phyloP scores from a whole-genome alignment of 2,113 vertebrate genomes.

The Pagrus major region DNA sequence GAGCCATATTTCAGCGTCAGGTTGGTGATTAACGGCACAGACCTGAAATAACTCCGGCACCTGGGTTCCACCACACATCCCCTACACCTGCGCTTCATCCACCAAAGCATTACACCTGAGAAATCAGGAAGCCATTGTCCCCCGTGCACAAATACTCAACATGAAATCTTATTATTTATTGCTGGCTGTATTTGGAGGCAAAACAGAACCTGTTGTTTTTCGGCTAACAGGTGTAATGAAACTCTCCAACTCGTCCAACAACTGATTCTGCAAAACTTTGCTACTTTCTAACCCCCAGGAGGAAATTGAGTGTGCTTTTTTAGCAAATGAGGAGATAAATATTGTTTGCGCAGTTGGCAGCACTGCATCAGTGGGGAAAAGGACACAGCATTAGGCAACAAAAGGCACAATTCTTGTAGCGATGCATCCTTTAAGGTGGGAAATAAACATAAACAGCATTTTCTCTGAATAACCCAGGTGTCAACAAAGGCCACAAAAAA shows the following conservation, averaged over 20 bases:
- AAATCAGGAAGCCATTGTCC: slow-evolving; percentile 75
- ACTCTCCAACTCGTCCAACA: slow-evolving; percentile 48
- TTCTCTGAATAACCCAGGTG: slow-evolving; percentile 40
- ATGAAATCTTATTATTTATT: slow-evolving; percentile 79
- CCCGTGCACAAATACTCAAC: slow-evolving; percentile 75
- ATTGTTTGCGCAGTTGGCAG: slow-evolving; percentile 44
- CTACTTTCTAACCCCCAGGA: slow-evolving; percentile 35
- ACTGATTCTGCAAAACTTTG: slow-evolving; percentile 65
- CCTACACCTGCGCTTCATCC: slow-evolving; percentile 85
- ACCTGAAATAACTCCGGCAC: slow-evolving; percentile 80
- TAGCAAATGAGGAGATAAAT: slow-evolving; percentile 63
- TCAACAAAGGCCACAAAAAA: slow-evolving; percentile 52
- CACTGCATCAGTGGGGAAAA: slow-evolving; percentile 22
- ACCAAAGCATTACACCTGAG: slow-evolving; percentile 73
- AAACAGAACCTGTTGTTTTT: slow-evolving; percentile 69
- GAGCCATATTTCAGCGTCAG: slow-evolving; percentile 75
- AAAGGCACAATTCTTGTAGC: slow-evolving; percentile 21
- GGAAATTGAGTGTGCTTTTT: slow-evolving; percentile 38
- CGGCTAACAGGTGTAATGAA: slow-evolving; percentile 71
- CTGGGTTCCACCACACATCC: slow-evolving; percentile 75
- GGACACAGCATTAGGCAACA: slow-evolving; percentile 18
- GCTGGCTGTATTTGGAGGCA: slow-evolving; percentile 55
- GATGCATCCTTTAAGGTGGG: slow-evolving; percentile 41
- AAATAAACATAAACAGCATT: slow-evolving; percentile 50
- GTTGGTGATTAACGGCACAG: slow-evolving; percentile 76